A percentile compares a stretch with the other conserved stretches of the same genome.
Evolutionary conservation across 1,140 invertebrate species (phyloP).

Genomic region (Stratiolaelaps scimitus): DNA sequence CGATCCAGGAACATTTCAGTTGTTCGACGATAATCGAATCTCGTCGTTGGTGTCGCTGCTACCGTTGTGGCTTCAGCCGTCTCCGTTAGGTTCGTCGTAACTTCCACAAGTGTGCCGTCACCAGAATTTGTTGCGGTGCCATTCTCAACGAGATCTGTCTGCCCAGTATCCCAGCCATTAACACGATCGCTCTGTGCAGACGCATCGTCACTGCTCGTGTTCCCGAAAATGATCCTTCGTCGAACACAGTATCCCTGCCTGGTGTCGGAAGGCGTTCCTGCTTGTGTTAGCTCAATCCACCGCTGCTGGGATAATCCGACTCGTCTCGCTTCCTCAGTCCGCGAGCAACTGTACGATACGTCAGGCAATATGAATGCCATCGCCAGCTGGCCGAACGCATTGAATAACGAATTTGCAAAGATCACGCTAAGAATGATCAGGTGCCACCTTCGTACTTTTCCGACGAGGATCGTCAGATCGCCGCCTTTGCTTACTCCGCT

Average conservation of each 20-base stretch:
- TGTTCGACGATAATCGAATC: no score
- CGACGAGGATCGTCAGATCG: background rate
- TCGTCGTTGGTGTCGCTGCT: background rate
- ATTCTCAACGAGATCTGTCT: background rate
- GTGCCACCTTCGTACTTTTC: background rate
- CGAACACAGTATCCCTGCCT: no score
- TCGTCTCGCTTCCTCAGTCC: background rate
- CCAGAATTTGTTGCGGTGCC: background rate
- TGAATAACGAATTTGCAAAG: constrained; percentile 4
- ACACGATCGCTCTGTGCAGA: no score
- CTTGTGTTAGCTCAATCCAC: background rate
- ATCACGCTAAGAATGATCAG: background rate
- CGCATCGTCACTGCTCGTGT: no score
- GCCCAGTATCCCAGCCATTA: no score
- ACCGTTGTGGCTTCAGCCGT: background rate
- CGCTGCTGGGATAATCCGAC: background rate
- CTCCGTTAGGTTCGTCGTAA: background rate
- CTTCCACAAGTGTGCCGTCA: no score
- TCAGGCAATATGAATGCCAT: constrained; percentile 12
- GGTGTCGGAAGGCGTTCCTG: background rate
- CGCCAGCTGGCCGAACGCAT: background rate
- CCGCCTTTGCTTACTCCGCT: background rate
- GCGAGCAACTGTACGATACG: constrained; percentile 1
- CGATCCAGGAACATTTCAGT: no score
- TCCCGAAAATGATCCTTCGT: no score